Evolutionary conservation across 1,140 invertebrate genomes (phyloP), one percentile per base, ranked within the genome.

Genomic region (Drosophila takahashii): DNA sequence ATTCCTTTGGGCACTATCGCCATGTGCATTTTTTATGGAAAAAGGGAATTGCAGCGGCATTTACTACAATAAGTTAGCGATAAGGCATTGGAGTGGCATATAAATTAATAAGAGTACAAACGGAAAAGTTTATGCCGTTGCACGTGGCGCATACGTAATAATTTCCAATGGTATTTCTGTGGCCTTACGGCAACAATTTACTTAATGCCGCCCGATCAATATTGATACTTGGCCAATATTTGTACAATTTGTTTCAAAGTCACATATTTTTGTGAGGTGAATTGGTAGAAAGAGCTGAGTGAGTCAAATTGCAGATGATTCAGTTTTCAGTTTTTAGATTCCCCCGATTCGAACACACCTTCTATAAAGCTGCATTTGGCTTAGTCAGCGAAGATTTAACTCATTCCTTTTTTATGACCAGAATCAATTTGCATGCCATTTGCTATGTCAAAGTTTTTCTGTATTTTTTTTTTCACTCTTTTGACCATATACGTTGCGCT

Each of bases 71-170:
- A 70, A 70, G 65, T 71, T 37, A 58, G 73, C 52, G 72, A 76
- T 76, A 76, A 76, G 72, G 22, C 48, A 44, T 37, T 73, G 37
- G 42, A 47, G 41, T 57, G 64, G 53, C 65, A 67, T 34, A 71
- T 70, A 71, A 71, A 71, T 70, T 39, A 71, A 71, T 57, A 71
- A 42, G n/a, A 57, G 51, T 37, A 16, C 39, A 39, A 70, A 70
- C 41, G 37, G 32, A 36, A 45, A 44, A 27, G 34, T 56, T 32
- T 15, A 32, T 5, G 34, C 32, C 45, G 54, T 57, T 37, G 34
- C 81, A 87, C 83, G 79, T 81, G 83, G 69, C 78, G 83, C 78
- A 87, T 87, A 61, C 74, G 83, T 81, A 86, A 86, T 85, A 81
- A 61, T 74, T 60, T 47, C 59, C 65, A 80, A 48, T 66, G 64